These are phyloP conservation scores for Corythaeola cristata DNA, from an alignment of 2,113 vertebrate species.

Conservation along the genomic window DNA sequence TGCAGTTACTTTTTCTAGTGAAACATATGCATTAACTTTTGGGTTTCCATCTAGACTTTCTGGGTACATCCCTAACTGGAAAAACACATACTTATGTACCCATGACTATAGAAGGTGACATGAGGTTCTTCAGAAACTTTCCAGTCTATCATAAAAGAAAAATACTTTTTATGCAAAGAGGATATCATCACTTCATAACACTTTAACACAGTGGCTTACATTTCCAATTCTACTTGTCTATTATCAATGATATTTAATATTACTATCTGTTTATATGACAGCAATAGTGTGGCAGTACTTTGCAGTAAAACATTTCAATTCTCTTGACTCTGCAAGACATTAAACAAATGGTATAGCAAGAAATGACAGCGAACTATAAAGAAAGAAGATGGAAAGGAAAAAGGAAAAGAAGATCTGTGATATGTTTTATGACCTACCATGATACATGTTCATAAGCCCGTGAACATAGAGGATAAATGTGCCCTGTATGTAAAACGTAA, in stretches of 20 bases:
- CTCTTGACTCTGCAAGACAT: background rate
- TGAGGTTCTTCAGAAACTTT: background rate
- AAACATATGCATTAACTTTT: background rate
- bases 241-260: background rate
- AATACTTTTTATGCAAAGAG: background rate
- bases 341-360: background rate
- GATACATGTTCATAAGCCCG: background rate
- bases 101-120: background rate
- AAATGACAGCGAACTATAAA: background rate
- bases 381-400: background rate
- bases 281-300: background rate
- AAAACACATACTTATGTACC: background rate
- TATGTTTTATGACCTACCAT: background rate
- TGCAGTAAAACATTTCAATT: background rate
- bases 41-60: background rate
- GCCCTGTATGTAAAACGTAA: too few species aligned
- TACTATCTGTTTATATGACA: background rate
- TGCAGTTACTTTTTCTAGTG: background rate
- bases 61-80: background rate
- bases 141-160: background rate
- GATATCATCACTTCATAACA: background rate
- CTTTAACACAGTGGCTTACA: background rate
- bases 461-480: background rate
- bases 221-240: background rate
- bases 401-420: background rate